Evolutionary conservation across 2,888 invertebrate genomes (phyloP).

Genomic region (Pristionchus fissidentatus): DNA sequence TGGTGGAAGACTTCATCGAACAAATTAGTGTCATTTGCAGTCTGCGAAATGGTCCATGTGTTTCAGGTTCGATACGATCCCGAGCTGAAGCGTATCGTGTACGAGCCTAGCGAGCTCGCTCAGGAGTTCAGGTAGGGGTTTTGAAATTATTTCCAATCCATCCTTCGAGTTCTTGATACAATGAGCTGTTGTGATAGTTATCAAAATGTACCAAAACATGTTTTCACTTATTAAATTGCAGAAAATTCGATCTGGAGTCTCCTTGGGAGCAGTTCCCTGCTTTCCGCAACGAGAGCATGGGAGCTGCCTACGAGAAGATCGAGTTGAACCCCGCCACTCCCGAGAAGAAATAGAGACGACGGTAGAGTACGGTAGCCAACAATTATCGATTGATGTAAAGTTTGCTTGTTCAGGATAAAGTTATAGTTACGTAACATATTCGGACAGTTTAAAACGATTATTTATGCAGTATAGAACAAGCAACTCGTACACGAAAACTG

Average conservation of each 20-base stretch:
- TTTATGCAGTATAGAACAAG: slow-evolving; percentile 21
- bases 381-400: slow-evolving; percentile 41
- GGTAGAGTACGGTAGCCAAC: slow-evolving; percentile 34
- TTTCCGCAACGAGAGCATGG: slow-evolving; percentile 71
- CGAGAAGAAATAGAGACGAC: slow-evolving; percentile 45
- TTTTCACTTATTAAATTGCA: too few species aligned
- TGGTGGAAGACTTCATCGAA: neutral
- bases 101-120: slow-evolving; percentile 94
- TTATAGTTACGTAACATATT: slow-evolving; percentile 19
- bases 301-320: slow-evolving; percentile 64
- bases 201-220: neutral
- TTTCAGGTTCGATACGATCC: slow-evolving; percentile 92
- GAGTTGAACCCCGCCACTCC: slow-evolving; percentile 53
- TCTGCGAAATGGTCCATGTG: too few species aligned
- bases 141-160: neutral
- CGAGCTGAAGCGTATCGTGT: slow-evolving; percentile 93
- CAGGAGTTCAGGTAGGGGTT: slow-evolving; percentile 87
- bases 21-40: too few species aligned
- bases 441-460: neutral
- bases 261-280: slow-evolving; percentile 98
- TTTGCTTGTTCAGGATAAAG: slow-evolving; percentile 37
- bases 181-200: neutral
- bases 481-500: neutral
- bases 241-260: slow-evolving; percentile 94
- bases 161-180: neutral